Evolutionary conservation across 2,113 vertebrate species (phyloP).

Genomic region (Paramormyrops kingsleyae): DNA sequence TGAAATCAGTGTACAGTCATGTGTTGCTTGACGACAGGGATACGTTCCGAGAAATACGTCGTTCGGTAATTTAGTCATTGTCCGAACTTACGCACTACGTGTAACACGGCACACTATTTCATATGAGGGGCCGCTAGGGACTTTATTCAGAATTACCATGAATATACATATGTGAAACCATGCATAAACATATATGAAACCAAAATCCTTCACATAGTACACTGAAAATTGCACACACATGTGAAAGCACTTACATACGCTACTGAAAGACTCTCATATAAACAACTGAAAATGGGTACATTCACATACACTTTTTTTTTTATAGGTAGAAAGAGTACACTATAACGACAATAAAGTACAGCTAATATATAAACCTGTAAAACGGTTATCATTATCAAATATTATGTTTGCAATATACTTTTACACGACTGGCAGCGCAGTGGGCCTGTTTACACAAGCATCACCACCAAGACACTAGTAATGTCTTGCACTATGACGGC

Average conservation of each 20-base stretch:
- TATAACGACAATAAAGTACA: background rate
- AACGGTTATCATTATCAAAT: background rate
- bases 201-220: no score
- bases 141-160: no score
- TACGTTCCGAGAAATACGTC: background rate
- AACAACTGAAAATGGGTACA: no score
- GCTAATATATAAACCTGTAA: background rate
- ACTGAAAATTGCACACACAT: no score
- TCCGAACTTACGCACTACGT: background rate
- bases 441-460: background rate
- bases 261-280: no score
- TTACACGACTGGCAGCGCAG: background rate
- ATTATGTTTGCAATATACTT: background rate
- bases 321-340: background rate
- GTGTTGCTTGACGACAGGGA: background rate
- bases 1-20: background rate
- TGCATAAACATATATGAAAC: no score
- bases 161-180: no score
- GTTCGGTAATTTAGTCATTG: background rate
- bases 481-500: background rate
- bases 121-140: no score
- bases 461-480: background rate
- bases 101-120: background rate
- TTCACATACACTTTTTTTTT: no score
- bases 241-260: no score